Percentiles rank a stretch among this genome's conserved stretches.
Conservation (phyloP, 2,113 vertebrate genomes). For the Rattus rattus region DNA sequence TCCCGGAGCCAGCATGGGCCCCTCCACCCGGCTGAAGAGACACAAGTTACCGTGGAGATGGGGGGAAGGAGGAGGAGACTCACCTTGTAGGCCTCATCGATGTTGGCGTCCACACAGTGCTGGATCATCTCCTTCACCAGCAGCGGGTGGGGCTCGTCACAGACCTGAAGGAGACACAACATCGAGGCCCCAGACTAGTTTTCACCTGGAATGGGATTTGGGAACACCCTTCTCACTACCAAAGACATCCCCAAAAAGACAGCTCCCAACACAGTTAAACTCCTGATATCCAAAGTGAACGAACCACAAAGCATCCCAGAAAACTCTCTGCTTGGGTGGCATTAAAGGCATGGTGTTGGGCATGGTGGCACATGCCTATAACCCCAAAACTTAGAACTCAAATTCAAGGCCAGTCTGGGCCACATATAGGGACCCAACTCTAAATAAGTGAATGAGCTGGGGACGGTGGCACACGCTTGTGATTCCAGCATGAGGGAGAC, state of each 20-base stretch:
- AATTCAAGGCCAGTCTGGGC: background rate
- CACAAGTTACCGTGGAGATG: background rate
- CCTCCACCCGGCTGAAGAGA: background rate
- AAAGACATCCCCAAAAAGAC: background rate
- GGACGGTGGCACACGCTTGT: background rate
- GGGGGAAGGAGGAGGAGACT: background rate
- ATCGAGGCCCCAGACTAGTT: background rate
- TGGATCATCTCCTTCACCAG: conserved; percentile 98
- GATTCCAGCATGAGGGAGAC: background rate
- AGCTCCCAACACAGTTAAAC: background rate
- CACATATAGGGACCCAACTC: background rate
- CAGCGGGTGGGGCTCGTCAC: conserved; percentile 97
- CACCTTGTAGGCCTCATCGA: conserved; percentile 96
- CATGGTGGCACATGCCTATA: background rate
- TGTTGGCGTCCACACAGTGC: conserved; percentile 92
- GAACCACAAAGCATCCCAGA: background rate
- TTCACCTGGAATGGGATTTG: too few species aligned
- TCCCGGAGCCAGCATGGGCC: background rate
- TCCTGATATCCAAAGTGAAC: background rate
- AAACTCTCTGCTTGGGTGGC: background rate
- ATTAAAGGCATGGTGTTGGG: background rate
- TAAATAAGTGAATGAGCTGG: background rate
- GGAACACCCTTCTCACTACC: background rate
- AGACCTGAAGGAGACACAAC: conserved; percentile 87
- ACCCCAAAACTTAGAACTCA: background rate